phyloP scores from a whole-genome alignment of 2,797 vertebrate genomes.

The Orientallactaga sibirica region DNA sequence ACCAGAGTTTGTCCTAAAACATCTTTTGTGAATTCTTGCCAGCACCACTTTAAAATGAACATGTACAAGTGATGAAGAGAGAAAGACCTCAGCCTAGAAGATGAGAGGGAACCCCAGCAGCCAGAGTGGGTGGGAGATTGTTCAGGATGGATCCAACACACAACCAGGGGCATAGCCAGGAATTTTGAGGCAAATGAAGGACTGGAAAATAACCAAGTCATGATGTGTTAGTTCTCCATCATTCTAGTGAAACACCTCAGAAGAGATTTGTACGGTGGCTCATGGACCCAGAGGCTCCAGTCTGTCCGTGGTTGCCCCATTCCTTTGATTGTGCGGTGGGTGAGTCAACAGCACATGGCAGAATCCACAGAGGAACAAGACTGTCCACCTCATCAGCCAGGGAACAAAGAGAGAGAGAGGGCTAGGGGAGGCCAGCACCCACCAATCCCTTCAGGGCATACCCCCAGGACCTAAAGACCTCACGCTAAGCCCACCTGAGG shows the following conservation, averaged over 20 bases:
- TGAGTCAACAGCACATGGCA: not conserved
- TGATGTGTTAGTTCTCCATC: not conserved
- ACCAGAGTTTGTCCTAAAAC: not conserved
- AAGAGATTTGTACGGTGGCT: not conserved
- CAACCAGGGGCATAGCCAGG: not conserved
- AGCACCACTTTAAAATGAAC: constrained; percentile 8
- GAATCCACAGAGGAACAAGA: not conserved
- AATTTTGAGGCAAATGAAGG: not conserved
- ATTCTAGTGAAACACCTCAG: not conserved
- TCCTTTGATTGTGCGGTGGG: not conserved
- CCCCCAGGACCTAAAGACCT: not conserved
- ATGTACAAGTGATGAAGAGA: not conserved
- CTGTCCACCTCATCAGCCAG: not conserved
- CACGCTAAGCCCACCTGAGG: too few species aligned
- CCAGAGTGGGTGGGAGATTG: not conserved
- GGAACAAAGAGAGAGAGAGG: not conserved
- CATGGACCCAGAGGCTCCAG: not conserved
- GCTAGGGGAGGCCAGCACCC: too few species aligned
- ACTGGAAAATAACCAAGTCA: not conserved
- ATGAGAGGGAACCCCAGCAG: not conserved
- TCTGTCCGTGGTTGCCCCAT: not conserved
- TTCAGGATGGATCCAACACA: not conserved
- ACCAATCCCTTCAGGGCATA: not conserved
- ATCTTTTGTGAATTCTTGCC: not conserved
- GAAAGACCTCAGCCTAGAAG: too few species aligned